Conservation (phyloP, 2,888 invertebrate genomes). For the Andrena bucephala region DNA sequence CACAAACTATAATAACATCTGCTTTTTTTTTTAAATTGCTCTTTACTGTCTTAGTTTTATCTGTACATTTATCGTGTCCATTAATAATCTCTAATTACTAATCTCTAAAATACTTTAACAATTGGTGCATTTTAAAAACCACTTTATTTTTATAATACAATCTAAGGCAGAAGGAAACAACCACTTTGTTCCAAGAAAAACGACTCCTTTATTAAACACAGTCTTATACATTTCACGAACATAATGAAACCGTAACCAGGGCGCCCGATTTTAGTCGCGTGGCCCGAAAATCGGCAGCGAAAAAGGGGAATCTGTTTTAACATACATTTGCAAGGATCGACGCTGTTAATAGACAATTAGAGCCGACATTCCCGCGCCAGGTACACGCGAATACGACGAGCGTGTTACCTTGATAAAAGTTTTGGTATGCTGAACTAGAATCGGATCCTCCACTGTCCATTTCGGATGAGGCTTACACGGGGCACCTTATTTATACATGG, state of each 20-base stretch:
- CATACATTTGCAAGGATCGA: slow-evolving; percentile 3
- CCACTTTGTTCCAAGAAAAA: slow-evolving; percentile 66
- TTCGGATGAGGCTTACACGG: neutral
- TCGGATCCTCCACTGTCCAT: slow-evolving; percentile 12
- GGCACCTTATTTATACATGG: slow-evolving; percentile 10
- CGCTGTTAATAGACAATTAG: neutral
- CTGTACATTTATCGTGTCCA: neutral
- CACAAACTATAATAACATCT: neutral
- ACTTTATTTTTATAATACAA: too few relatives aligned
- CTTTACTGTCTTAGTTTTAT: neutral
- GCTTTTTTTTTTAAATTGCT: neutral
- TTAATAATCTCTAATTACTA: neutral
- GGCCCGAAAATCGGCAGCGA: slow-evolving; percentile 1
- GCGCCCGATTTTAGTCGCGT: slow-evolving; percentile 19
- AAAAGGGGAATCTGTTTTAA: slow-evolving; percentile 12
- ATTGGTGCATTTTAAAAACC: neutral
- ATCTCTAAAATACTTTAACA: neutral
- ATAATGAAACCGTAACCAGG: slow-evolving; percentile 53
- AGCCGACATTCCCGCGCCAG: neutral
- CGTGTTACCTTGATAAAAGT: slow-evolving; percentile 1
- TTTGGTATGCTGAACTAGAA: slow-evolving; percentile 16
- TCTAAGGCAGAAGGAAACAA: neutral
- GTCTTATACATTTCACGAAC: slow-evolving; percentile 76
- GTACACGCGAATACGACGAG: neutral
- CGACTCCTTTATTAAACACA: slow-evolving; percentile 80